Conservation (phyloP, 2,113 vertebrate genomes). For the Mugil cephalus region DNA sequence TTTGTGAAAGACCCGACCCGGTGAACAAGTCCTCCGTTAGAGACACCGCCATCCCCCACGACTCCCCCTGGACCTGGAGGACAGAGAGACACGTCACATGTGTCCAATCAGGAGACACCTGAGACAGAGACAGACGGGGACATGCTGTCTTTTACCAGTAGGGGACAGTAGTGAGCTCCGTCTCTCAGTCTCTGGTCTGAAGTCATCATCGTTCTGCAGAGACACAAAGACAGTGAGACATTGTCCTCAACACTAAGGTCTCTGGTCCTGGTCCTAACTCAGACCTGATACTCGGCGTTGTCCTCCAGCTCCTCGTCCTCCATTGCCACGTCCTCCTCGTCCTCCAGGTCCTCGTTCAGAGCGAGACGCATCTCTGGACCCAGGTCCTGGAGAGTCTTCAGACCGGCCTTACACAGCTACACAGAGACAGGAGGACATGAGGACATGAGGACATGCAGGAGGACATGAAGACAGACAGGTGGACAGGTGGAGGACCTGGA, state of each 20-base stretch:
- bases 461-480: neutral
- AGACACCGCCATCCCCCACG: constrained; percentile 36
- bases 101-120: too few species aligned
- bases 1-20: constrained; percentile 73
- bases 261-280: too few species aligned
- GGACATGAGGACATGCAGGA: too few species aligned
- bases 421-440: neutral
- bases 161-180: constrained; percentile 64
- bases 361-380: constrained; percentile 93
- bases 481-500: constrained; percentile 66
- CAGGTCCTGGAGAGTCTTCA: constrained; percentile 91
- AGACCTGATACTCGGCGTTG: constrained; percentile 50
- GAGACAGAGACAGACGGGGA: fast-evolving
- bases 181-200: constrained; percentile 48
- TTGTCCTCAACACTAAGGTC: too few species aligned
- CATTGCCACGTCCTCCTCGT: constrained; percentile 76
- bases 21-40: constrained; percentile 70
- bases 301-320: constrained; percentile 75
- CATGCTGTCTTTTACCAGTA: constrained; percentile 46
- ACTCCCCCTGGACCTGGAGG: constrained; percentile 47
- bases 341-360: constrained; percentile 88
- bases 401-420: constrained; percentile 86
- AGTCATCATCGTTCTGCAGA: constrained; percentile 65
- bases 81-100: neutral
- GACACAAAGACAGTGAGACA: neutral